Percentiles rank a stretch among this genome's conserved stretches.
Evolutionary conservation across 2,113 vertebrate species (phyloP).

Genomic region (Cichladusa arquata): DNA sequence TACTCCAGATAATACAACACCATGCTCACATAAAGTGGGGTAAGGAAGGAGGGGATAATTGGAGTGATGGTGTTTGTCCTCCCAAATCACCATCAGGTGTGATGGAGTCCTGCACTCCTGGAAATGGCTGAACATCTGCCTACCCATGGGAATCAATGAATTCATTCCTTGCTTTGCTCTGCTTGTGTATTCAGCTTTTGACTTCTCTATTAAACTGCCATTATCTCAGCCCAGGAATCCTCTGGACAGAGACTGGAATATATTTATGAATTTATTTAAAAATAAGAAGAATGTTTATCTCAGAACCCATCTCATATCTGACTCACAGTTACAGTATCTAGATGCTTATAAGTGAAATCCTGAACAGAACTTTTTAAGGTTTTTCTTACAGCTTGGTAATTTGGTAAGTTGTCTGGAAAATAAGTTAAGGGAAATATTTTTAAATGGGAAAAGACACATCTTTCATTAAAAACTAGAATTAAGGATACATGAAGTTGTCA

Average conservation of each 20-base stretch:
- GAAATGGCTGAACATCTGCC: neutral
- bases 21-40: neutral
- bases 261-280: neutral
- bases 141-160: neutral
- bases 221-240: neutral
- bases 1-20: neutral
- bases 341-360: neutral
- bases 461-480: neutral
- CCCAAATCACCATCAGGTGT: fast-evolving
- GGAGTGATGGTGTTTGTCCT: neutral
- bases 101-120: neutral
- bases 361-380: neutral
- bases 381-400: neutral
- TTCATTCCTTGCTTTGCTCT: neutral
- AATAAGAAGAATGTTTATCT: neutral
- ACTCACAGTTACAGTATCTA: neutral
- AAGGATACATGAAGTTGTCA: neutral
- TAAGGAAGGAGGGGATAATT: neutral
- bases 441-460: neutral
- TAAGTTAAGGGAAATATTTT: neutral
- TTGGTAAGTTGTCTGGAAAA: neutral
- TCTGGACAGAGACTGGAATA: neutral
- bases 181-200: neutral
- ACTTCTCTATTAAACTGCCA: neutral
- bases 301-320: neutral